Percentiles rank a stretch among this genome's conserved stretches.
Conservation (phyloP, 2,888 invertebrate species). For the Cryptus viduatorius region DNA sequence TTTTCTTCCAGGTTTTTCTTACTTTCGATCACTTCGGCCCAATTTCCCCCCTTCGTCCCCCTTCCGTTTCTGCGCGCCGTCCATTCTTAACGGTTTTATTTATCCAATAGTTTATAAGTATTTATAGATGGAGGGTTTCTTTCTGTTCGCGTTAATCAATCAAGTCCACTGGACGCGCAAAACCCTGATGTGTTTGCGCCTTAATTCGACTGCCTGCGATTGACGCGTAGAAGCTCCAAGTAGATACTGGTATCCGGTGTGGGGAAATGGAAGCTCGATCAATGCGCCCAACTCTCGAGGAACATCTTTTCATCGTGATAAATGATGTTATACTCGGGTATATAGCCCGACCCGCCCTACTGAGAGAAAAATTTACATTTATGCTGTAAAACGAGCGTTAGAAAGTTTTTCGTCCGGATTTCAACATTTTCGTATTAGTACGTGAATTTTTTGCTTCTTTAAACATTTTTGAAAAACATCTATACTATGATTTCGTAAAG, state of each 20-base stretch:
- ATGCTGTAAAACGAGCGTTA: too few relatives aligned
- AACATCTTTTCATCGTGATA: slow-evolving; percentile 17
- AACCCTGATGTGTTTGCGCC: slow-evolving; percentile 18
- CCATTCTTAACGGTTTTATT: background rate
- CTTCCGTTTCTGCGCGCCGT: background rate
- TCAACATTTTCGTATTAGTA: too few relatives aligned
- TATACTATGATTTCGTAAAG: too few relatives aligned
- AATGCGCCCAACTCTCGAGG: background rate
- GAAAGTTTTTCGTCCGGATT: too few relatives aligned
- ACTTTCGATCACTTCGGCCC: slow-evolving; percentile 33
- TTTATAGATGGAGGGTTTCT: background rate
- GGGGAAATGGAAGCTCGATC: slow-evolving; percentile 17
- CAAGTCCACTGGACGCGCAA: slow-evolving; percentile 17
- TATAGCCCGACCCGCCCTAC: too few relatives aligned
- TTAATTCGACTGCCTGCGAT: slow-evolving; percentile 19
- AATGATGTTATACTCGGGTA: background rate
- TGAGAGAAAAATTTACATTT: too few relatives aligned
- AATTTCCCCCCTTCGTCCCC: background rate
- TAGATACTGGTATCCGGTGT: background rate
- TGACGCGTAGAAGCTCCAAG: slow-evolving; percentile 18
- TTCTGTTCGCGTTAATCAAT: background rate
- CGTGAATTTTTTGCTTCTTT: too few relatives aligned
- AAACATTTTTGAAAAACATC: too few relatives aligned
- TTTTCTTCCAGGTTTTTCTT: slow-evolving; percentile 43
- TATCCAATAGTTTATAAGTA: background rate